phyloP scores from a whole-genome alignment of 2,113 vertebrate species.

The Pelusios castaneus region DNA sequence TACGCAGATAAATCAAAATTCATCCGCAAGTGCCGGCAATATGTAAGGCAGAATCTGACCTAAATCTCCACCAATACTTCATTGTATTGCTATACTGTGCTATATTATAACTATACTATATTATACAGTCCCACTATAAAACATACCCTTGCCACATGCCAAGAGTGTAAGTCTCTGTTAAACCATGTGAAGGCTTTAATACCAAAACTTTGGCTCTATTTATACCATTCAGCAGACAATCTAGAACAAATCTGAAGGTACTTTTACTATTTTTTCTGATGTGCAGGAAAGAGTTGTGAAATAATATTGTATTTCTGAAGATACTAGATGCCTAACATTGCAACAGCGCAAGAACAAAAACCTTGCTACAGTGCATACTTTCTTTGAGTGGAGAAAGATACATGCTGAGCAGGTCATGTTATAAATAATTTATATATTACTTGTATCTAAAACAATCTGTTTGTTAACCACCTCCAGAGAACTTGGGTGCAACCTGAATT shows the following conservation, averaged over 20 bases:
- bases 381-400: neutral
- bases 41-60: neutral
- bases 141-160: neutral
- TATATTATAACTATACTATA: neutral
- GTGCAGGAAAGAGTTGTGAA: neutral
- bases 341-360: neutral
- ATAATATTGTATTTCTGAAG: neutral
- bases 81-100: neutral
- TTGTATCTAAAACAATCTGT: neutral
- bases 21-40: neutral
- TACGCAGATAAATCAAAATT: neutral
- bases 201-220: neutral
- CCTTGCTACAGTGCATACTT: neutral
- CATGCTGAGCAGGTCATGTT: neutral
- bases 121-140: neutral
- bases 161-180: neutral
- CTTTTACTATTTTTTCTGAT: neutral
- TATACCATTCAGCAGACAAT: neutral
- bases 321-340: neutral
- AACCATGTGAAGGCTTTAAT: neutral
- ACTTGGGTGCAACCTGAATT: neutral
- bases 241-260: neutral
- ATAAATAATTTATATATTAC: neutral
- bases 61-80: neutral
- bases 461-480: neutral